Conservation (phyloP, 2,797 vertebrate genomes). For the Hippopotamyrus pictus region DNA sequence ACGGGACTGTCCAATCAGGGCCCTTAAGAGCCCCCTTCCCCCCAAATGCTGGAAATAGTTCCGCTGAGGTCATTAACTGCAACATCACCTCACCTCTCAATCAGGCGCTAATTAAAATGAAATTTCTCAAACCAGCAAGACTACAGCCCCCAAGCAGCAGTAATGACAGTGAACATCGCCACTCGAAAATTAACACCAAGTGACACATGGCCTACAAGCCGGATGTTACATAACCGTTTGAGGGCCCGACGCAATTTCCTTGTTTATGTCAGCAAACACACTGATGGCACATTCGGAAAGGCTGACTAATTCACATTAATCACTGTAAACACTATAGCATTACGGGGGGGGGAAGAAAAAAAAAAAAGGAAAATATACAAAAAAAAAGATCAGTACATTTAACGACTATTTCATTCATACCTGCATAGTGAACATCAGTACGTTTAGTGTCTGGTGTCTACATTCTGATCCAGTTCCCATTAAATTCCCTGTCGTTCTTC, state of each 20-base stretch:
- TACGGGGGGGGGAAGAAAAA: no score
- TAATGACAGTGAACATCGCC: background rate
- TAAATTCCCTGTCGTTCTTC: background rate
- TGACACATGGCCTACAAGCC: background rate
- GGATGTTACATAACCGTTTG: background rate
- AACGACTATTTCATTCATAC: background rate
- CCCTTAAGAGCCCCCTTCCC: background rate
- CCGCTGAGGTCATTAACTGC: background rate
- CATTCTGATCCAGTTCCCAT: background rate
- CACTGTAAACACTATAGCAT: background rate
- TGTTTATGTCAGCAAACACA: background rate
- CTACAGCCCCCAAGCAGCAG: background rate
- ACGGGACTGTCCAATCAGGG: background rate
- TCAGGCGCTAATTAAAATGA: background rate
- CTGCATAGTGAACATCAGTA: background rate
- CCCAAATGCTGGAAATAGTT: background rate
- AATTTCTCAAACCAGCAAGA: background rate
- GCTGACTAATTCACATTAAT: background rate
- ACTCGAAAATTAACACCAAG: background rate
- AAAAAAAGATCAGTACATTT: background rate
- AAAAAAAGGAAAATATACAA: background rate
- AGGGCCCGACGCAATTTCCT: background rate
- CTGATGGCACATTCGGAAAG: background rate
- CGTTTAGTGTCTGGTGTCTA: background rate
- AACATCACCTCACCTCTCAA: background rate